phyloP scores from a whole-genome alignment of 2,888 invertebrate genomes.

The Dromius quadrimaculatus region DNA sequence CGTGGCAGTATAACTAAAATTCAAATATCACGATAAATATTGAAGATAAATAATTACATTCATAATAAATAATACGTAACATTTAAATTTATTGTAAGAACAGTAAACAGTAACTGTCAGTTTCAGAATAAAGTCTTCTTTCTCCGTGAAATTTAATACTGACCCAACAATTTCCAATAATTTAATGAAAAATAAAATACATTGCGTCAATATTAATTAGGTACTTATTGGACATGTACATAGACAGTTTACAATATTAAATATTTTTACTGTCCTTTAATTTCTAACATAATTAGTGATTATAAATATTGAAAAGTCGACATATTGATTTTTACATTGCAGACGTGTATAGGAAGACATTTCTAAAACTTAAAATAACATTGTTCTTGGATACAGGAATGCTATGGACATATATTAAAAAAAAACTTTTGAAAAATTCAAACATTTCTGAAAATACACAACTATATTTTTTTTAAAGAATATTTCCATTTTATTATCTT shows the following conservation, averaged over 20 bases:
- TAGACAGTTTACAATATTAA: slow-evolving; percentile 24
- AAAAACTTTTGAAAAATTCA: too few species aligned
- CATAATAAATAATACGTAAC: slow-evolving; percentile 49
- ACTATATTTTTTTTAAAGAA: too few species aligned
- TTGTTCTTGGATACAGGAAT: slow-evolving; percentile 43
- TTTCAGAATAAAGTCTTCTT: slow-evolving; percentile 36
- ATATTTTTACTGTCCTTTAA: slow-evolving; percentile 12
- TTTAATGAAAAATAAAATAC: slow-evolving; percentile 21
- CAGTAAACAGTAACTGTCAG: slow-evolving; percentile 44
- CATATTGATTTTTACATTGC: slow-evolving; percentile 26
- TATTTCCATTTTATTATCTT: too few species aligned
- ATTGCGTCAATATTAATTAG: slow-evolving; percentile 38
- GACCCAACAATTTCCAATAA: slow-evolving; percentile 10
- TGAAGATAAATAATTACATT: slow-evolving; percentile 50
- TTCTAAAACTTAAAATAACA: slow-evolving; percentile 21
- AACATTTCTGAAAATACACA: too few species aligned
- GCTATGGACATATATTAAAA: slow-evolving; percentile 34
- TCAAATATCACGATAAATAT: slow-evolving; percentile 51
- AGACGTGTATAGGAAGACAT: slow-evolving; percentile 40
- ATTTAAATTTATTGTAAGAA: slow-evolving; percentile 36
- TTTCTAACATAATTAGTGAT: not conserved
- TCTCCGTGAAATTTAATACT: slow-evolving; percentile 33
- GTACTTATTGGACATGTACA: slow-evolving; percentile 12
- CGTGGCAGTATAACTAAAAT: slow-evolving; percentile 50
- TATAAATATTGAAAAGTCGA: slow-evolving; percentile 15